A percentile compares a stretch with the other conserved stretches of the same genome.
These are phyloP conservation scores for Prionace glauca DNA, from an alignment of 2,797 vertebrate species.

Conservation along the genomic window DNA sequence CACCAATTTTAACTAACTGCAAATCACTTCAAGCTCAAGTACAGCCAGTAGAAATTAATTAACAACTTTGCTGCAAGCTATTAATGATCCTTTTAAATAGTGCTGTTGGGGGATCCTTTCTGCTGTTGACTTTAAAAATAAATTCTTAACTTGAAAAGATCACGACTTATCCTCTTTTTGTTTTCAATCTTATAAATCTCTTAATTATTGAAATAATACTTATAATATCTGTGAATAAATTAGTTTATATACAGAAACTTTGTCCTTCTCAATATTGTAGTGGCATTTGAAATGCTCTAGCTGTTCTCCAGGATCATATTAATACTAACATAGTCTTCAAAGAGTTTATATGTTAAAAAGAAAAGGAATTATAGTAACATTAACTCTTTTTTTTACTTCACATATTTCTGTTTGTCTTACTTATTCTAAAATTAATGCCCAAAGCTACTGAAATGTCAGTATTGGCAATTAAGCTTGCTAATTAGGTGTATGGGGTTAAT, in stretches of 20 bases:
- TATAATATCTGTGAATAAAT: neutral
- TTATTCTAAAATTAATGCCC: neutral
- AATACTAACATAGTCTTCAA: neutral
- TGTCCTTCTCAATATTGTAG: neutral
- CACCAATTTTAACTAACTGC: neutral
- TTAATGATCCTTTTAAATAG: neutral
- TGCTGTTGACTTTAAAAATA: neutral
- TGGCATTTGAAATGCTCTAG: neutral
- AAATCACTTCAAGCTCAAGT: neutral
- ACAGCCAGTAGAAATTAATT: neutral
- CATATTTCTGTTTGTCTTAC: neutral
- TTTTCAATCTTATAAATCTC: neutral
- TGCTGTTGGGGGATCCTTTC: neutral
- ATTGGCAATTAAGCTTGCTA: neutral
- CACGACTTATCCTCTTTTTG: neutral
- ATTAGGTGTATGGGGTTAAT: neutral
- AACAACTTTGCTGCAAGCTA: neutral
- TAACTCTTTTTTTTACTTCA: too few species aligned
- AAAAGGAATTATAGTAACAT: too few species aligned
- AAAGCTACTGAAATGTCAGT: neutral
- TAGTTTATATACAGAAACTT: neutral
- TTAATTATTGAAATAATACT: neutral
- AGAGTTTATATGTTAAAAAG: neutral
- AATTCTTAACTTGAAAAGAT: neutral
- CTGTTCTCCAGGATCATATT: neutral